Conservation (phyloP, 2,113 vertebrate species). For the Apeltes quadracus region DNA sequence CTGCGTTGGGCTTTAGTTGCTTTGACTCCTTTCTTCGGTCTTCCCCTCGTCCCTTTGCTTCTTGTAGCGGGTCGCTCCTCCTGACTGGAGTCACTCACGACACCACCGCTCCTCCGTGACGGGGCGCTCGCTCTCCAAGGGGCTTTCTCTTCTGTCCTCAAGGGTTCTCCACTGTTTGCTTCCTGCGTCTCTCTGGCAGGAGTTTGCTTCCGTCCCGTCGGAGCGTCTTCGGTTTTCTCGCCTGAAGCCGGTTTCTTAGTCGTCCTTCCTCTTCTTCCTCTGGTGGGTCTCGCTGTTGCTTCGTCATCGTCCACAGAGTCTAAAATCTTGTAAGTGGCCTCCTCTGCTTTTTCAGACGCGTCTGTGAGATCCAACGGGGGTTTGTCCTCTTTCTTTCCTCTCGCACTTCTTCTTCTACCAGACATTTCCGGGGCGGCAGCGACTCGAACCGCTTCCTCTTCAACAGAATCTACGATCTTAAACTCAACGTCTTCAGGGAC, state of each 20-base stretch:
- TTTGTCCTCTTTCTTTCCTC: conserved; percentile 49
- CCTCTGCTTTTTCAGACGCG: conserved; percentile 1
- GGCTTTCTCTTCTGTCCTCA: background rate
- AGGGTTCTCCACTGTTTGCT: conserved; percentile 6
- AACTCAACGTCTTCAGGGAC: conserved; percentile 29
- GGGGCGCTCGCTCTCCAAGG: background rate
- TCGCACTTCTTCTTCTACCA: conserved; percentile 23
- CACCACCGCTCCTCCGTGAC: conserved; percentile 2
- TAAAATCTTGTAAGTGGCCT: conserved; percentile 35
- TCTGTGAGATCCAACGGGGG: background rate
- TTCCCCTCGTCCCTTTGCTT: conserved; percentile 29
- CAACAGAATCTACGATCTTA: conserved; percentile 46
- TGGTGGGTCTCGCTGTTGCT: conserved; percentile 16
- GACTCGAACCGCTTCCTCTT: conserved; percentile 23
- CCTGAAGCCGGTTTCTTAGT: background rate
- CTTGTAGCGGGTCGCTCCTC: background rate
- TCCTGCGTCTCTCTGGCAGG: conserved; percentile 35
- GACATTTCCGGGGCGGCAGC: background rate
- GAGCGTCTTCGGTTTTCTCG: conserved; percentile 16
- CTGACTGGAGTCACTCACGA: background rate
- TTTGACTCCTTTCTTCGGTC: conserved; percentile 41
- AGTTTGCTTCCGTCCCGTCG: conserved; percentile 30
- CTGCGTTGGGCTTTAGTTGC: background rate
- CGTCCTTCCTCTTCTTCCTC: conserved; percentile 39
- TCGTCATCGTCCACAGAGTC: conserved; percentile 56